Conservation (phyloP, 1,140 invertebrate species). For the Drosophila lacteicornis region DNA sequence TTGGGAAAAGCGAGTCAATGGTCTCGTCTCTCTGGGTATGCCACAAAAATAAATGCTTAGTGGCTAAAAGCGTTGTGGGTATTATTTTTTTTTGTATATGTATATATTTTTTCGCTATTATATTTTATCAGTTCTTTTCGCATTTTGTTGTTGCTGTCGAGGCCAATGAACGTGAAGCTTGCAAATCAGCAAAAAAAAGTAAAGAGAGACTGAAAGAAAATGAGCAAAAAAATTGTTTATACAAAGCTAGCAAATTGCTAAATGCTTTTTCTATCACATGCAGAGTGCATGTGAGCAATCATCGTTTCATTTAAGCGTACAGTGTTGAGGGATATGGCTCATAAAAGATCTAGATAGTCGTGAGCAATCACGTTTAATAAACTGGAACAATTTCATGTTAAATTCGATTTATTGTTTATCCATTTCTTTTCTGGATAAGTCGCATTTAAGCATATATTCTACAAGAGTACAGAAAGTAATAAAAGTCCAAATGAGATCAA, state of each 20-base stretch:
- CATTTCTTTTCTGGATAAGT: neutral
- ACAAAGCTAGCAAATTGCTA: slow-evolving; percentile 60
- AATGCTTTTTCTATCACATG: slow-evolving; percentile 66
- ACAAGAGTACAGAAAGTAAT: neutral
- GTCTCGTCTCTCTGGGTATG: slow-evolving; percentile 51
- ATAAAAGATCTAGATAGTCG: neutral
- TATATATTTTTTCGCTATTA: slow-evolving; percentile 27
- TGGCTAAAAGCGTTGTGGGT: slow-evolving; percentile 61
- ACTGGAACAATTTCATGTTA: neutral
- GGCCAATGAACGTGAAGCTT: slow-evolving; percentile 75
- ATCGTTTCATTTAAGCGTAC: slow-evolving; percentile 3
- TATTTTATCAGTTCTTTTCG: slow-evolving; percentile 62
- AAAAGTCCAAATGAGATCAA: neutral
- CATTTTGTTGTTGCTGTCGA: slow-evolving; percentile 47
- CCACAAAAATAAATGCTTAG: slow-evolving; percentile 64
- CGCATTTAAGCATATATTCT: neutral
- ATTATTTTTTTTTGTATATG: slow-evolving; percentile 2
- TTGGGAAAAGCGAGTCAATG: slow-evolving; percentile 69
- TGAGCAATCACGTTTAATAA: slow-evolving; percentile 15
- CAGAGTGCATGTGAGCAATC: slow-evolving; percentile 54
- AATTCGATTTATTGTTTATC: neutral
- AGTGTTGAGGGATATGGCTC: slow-evolving; percentile 10
- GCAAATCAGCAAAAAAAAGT: slow-evolving; percentile 72
- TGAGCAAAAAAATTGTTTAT: slow-evolving; percentile 64
- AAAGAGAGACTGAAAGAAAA: slow-evolving; percentile 33